Percentiles rank a stretch among this genome's conserved stretches.
Conservation (phyloP, 2,888 invertebrate genomes). For the Polyploca ridens region DNA sequence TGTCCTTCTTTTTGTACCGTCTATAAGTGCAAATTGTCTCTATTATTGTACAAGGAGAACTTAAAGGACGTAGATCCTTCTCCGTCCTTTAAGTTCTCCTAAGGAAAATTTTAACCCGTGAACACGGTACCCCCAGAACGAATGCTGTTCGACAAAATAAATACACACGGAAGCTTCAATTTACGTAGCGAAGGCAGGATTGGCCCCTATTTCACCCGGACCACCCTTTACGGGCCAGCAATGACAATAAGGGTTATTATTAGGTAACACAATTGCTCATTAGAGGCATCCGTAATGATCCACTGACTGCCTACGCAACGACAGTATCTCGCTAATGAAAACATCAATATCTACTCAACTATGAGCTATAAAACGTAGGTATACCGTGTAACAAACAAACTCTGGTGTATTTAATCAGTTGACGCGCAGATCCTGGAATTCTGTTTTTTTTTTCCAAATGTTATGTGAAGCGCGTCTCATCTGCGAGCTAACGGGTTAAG, state of each 20-base stretch:
- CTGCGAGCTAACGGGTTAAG: too few species aligned
- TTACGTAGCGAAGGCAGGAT: background rate
- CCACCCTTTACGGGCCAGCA: conserved; percentile 21
- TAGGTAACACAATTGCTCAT: conserved; percentile 54
- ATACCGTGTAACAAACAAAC: conserved; percentile 24
- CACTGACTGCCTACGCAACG: conserved; percentile 47
- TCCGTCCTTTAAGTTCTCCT: too few species aligned
- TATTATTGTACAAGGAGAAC: too few species aligned
- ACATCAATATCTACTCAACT: conserved; percentile 41
- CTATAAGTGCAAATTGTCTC: too few species aligned
- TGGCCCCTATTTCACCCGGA: background rate
- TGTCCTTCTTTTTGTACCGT: too few species aligned
- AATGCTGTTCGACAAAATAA: background rate
- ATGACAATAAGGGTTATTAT: conserved; percentile 41
- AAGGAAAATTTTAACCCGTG: too few species aligned
- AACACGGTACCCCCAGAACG: background rate
- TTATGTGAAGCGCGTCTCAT: too few species aligned
- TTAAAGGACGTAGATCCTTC: too few species aligned
- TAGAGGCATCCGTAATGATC: conserved; percentile 57
- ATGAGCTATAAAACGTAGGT: conserved; percentile 39
- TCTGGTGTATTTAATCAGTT: conserved; percentile 24
- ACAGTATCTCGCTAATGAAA: conserved; percentile 51
- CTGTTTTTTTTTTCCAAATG: too few species aligned
- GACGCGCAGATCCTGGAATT: too few species aligned
- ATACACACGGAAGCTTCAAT: background rate